Conservation (phyloP, 1,140 invertebrate species). For the Drosophila nigrodunni region DNA sequence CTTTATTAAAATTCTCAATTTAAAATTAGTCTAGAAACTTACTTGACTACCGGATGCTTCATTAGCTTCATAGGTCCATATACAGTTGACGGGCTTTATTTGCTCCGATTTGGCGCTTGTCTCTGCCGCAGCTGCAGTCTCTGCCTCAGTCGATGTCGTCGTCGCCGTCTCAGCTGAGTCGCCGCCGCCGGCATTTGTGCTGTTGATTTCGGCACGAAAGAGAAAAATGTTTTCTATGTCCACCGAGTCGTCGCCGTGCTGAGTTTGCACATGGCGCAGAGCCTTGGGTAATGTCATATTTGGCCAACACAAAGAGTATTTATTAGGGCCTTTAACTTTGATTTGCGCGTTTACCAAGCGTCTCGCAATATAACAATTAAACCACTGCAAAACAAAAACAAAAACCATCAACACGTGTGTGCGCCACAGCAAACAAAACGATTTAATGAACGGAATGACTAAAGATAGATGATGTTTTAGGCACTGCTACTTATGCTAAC, state of each 20-base stretch:
- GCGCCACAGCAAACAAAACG: neutral
- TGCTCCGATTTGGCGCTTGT: constrained; percentile 7
- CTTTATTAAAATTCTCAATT: neutral
- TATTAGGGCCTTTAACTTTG: constrained; percentile 19
- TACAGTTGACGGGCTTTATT: neutral
- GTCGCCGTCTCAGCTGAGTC: neutral
- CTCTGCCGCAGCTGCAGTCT: neutral
- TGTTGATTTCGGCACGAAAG: constrained; percentile 39
- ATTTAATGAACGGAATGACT: neutral
- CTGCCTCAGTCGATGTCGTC: neutral
- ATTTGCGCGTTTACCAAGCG: constrained; percentile 35
- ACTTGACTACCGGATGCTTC: constrained; percentile 38
- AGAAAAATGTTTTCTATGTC: constrained; percentile 68
- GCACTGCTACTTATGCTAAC: neutral
- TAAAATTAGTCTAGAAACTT: constrained; percentile 6
- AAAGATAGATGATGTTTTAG: neutral
- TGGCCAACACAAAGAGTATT: constrained; percentile 20
- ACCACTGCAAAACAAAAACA: constrained; percentile 41
- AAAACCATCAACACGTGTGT: constrained; percentile 52
- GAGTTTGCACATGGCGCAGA: constrained; percentile 62
- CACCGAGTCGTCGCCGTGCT: constrained; percentile 54
- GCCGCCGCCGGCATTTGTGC: constrained; percentile 1
- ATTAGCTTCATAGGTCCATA: constrained; percentile 40
- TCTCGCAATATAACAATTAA: constrained; percentile 27
- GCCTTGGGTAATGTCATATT: constrained; percentile 53